Conservation (phyloP, 2,797 vertebrate genomes). For the Pseudochirops corinnae region DNA sequence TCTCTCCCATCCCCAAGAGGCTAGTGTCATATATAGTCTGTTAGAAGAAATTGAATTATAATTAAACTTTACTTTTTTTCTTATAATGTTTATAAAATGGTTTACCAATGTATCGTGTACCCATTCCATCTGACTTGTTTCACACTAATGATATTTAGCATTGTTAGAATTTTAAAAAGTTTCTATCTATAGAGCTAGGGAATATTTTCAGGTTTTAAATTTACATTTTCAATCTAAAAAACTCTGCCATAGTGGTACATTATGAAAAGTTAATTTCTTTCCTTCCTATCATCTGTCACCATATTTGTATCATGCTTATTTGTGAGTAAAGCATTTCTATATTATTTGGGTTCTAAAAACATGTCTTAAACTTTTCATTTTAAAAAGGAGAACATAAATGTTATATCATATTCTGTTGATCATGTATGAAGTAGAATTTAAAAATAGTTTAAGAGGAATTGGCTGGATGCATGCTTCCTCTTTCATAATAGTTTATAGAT, state of each 20-base stretch:
- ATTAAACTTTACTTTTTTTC: neutral
- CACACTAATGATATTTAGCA: conserved; percentile 38
- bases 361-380: conserved; percentile 1
- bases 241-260: neutral
- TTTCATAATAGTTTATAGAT: conserved; percentile 51
- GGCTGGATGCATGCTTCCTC: conserved; percentile 80
- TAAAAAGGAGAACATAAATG: conserved; percentile 30
- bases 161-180: conserved; percentile 38
- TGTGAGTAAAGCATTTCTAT: neutral
- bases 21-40: neutral
- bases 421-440: conserved; percentile 70
- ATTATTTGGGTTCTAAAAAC: conserved; percentile 14
- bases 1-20: neutral
- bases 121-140: neutral
- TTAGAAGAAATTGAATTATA: conserved; percentile 31
- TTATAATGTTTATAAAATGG: conserved; percentile 34
- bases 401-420: conserved; percentile 69
- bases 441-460: conserved; percentile 81
- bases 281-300: neutral
- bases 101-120: neutral
- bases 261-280: conserved; percentile 21
- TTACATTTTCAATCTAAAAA: neutral
- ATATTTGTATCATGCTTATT: neutral
- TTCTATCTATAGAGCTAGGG: neutral
- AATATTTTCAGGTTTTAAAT: neutral